Evolutionary conservation across 2,888 invertebrate genomes (phyloP).

Genomic region (Quadriops clusia): DNA sequence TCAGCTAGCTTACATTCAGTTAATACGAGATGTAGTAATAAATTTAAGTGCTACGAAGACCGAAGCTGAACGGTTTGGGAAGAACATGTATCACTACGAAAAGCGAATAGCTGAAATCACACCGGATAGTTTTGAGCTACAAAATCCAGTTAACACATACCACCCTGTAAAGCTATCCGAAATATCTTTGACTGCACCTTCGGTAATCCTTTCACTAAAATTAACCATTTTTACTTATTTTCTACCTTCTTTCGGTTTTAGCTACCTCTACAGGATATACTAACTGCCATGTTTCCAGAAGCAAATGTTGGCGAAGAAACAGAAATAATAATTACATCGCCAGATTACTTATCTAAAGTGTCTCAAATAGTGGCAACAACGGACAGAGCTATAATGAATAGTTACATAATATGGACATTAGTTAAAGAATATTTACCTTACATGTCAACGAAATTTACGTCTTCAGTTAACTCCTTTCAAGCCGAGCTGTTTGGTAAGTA

Average conservation of each 20-base stretch:
- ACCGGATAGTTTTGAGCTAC: conserved; percentile 28
- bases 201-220: conserved; percentile 23
- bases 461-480: conserved; percentile 25
- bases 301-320: conserved; percentile 40
- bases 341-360: conserved; percentile 41
- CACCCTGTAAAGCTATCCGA: conserved; percentile 35
- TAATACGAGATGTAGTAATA: conserved; percentile 40
- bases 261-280: conserved; percentile 37
- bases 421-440: conserved; percentile 43
- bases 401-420: conserved; percentile 48
- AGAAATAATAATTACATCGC: conserved; percentile 40
- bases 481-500: conserved; percentile 27
- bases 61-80: conserved; percentile 39
- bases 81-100: conserved; percentile 43
- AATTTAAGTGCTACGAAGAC: conserved; percentile 36
- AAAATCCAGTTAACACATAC: conserved; percentile 33
- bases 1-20: conserved; percentile 38
- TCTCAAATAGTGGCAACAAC: conserved; percentile 41
- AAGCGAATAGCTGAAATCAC: conserved; percentile 43
- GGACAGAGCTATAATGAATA: conserved; percentile 42
- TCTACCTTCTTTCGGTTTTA: conserved; percentile 19
- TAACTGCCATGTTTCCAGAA: conserved; percentile 39
- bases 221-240: background rate
- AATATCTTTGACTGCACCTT: conserved; percentile 34
- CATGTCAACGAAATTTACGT: conserved; percentile 36